A percentile compares a stretch with the other conserved stretches of the same genome.
Conservation (phyloP, 2,797 vertebrate species). For the Fistularia tabacaria region DNA sequence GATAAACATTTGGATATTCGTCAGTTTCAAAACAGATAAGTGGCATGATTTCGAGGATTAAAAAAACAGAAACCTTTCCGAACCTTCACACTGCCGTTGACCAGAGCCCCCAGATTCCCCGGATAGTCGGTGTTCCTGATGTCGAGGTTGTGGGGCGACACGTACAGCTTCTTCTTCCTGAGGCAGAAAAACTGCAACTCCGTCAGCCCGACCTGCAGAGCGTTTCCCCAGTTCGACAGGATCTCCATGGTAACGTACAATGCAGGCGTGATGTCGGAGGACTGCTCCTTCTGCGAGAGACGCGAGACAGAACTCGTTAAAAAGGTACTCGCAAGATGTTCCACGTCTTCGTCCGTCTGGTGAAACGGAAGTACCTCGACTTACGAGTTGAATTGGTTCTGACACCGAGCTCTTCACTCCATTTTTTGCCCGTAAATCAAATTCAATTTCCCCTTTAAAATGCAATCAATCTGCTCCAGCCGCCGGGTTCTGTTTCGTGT, state of each 20-base stretch:
- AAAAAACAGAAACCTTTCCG: conserved; percentile 1
- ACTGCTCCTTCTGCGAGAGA: conserved; percentile 49
- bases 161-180: conserved; percentile 77
- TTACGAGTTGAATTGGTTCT: no score
- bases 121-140: conserved; percentile 79
- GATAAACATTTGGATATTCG: neutral
- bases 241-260: conserved; percentile 93
- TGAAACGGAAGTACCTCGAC: no score
- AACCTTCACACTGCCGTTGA: conserved; percentile 79
- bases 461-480: no score
- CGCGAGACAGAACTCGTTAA: conserved; percentile 11
- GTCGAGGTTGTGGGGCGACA: conserved; percentile 90
- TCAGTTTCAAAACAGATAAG: no score
- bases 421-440: no score
- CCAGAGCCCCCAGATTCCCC: conserved; percentile 83
- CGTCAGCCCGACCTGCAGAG: conserved; percentile 81
- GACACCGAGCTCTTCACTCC: no score
- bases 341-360: no score
- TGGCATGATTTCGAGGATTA: no score
- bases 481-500: no score
- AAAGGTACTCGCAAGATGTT: neutral
- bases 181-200: conserved; percentile 92
- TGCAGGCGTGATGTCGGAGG: conserved; percentile 71
- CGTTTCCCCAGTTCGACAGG: conserved; percentile 91
- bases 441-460: no score